These are phyloP conservation scores for Hirtodrosophila alboralis DNA, from an alignment of 2,888 invertebrate genomes.

Conservation along the genomic window DNA sequence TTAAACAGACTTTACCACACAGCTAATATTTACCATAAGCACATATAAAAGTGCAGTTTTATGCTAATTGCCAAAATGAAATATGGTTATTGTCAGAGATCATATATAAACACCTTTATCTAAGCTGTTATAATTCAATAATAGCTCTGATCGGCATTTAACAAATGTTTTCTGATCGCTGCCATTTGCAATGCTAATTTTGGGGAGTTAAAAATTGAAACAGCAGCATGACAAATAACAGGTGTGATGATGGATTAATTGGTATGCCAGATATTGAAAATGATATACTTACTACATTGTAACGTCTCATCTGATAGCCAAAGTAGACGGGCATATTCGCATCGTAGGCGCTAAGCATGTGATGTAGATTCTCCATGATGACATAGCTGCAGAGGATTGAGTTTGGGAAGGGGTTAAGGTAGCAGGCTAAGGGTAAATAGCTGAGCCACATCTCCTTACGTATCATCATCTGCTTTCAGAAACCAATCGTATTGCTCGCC, in stretches of 20 bases:
- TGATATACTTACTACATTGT: conserved; percentile 71
- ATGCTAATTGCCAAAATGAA: conserved; percentile 15
- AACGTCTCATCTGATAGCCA: conserved; percentile 89
- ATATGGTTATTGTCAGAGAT: conserved; percentile 4
- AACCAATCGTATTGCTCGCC: conserved; percentile 96
- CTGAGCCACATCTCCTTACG: conserved; percentile 89
- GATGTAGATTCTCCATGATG: conserved; percentile 96
- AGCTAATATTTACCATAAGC: conserved; percentile 4
- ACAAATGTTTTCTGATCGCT: conserved; percentile 10
- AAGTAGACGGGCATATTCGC: conserved; percentile 92
- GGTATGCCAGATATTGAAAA: neutral
- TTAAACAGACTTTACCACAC: neutral
- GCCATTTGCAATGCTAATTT: conserved; percentile 48
- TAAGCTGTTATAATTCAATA: conserved; percentile 29
- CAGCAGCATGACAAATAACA: conserved; percentile 13
- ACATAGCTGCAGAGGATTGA: conserved; percentile 89
- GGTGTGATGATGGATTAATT: conserved; percentile 22
- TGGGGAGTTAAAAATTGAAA: neutral
- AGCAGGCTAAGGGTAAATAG: neutral
- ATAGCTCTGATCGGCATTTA: conserved; percentile 4
- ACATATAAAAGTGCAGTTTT: neutral
- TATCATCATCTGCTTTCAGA: conserved; percentile 98
- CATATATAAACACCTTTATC: neutral
- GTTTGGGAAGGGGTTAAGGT: neutral
- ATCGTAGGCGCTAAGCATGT: conserved; percentile 91